phyloP scores from a whole-genome alignment of 1,140 invertebrate genomes.

The Nasonia vitripennis region DNA sequence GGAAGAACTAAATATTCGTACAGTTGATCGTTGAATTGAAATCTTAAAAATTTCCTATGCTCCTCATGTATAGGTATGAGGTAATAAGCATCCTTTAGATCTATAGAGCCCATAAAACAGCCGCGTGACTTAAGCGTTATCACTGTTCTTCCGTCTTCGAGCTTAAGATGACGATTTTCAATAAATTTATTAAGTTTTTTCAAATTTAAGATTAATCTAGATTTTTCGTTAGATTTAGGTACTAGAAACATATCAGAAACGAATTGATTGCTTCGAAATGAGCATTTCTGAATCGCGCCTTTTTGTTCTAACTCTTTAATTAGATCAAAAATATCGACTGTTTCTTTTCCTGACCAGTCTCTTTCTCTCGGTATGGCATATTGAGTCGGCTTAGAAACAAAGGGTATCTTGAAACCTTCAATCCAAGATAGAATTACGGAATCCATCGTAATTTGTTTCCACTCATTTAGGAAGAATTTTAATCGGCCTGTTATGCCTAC shows the following conservation, averaged over 20 bases:
- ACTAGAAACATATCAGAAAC: constrained; percentile 53
- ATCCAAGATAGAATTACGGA: background rate
- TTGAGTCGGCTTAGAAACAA: background rate
- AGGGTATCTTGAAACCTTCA: background rate
- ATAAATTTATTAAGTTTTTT: constrained; percentile 60
- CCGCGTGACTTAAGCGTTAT: background rate
- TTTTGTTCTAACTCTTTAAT: background rate
- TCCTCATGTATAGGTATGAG: constrained; percentile 35
- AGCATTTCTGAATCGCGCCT: background rate
- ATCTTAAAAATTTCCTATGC: constrained; percentile 31
- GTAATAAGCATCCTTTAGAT: constrained; percentile 44
- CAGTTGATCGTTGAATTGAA: constrained; percentile 14
- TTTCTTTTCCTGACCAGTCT: background rate
- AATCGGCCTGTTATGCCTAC: background rate
- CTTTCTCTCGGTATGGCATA: background rate
- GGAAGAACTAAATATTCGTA: constrained; percentile 37
- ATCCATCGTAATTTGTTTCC: background rate
- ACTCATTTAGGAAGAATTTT: background rate
- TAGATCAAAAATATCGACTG: background rate
- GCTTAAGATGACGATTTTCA: constrained; percentile 56
- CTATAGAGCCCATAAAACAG: constrained; percentile 29
- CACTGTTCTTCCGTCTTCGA: constrained; percentile 55
- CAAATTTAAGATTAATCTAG: constrained; percentile 57
- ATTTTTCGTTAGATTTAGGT: constrained; percentile 35
- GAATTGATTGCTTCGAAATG: constrained; percentile 23